phyloP scores from a whole-genome alignment of 2,113 vertebrate genomes.

The Chaetorhynchus papuensis region DNA sequence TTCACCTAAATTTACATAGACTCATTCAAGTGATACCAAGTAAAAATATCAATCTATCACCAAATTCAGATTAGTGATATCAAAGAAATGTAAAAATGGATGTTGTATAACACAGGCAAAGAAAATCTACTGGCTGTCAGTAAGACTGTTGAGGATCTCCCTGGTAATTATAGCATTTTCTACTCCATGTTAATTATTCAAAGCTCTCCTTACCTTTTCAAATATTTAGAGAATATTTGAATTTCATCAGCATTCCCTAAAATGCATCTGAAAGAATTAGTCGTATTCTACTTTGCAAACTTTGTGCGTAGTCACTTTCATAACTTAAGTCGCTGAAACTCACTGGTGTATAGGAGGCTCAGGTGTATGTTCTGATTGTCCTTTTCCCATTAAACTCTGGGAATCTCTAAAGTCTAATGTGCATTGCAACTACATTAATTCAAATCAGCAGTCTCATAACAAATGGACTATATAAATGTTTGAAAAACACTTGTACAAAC shows the following conservation, averaged over 20 bases:
- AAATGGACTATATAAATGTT: neutral
- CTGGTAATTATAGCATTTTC: neutral
- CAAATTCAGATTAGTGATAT: neutral
- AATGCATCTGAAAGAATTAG: neutral
- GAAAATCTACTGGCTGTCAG: neutral
- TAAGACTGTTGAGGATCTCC: neutral
- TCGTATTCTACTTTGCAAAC: neutral
- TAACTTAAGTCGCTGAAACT: neutral
- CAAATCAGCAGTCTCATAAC: neutral
- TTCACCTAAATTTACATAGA: neutral
- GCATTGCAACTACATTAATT: neutral
- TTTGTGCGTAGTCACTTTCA: neutral
- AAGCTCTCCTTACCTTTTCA: neutral
- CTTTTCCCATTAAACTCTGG: neutral
- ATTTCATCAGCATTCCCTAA: neutral
- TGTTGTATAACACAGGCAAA: neutral
- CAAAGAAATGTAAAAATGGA: neutral
- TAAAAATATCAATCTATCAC: neutral
- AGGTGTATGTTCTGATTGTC: neutral
- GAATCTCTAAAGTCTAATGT: neutral
- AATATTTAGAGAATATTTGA: neutral
- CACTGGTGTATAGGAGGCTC: neutral
- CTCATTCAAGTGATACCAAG: neutral
- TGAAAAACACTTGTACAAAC: neutral
- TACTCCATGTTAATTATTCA: neutral